These are phyloP conservation scores for Pheosia gnoma DNA, from an alignment of 2,888 invertebrate species.

Conservation along the genomic window DNA sequence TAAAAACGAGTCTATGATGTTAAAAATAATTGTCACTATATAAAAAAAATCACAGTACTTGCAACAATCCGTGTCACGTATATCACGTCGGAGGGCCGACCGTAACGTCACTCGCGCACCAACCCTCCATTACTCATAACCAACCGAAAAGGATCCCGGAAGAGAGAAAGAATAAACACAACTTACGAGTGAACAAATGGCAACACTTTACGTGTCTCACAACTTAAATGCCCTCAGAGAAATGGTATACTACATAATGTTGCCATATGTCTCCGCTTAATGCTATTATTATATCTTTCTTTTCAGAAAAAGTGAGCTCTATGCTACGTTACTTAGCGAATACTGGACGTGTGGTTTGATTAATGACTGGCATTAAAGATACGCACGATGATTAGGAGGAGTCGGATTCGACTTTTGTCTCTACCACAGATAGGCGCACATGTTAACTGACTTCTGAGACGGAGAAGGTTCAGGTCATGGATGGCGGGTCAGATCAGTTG, in stretches of 20 bases:
- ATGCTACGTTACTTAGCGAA: constrained; percentile 49
- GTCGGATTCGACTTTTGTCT: too few relatives aligned
- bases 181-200: constrained; percentile 73
- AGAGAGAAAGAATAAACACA: constrained; percentile 71
- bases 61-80: constrained; percentile 62
- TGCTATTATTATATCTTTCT: constrained; percentile 62
- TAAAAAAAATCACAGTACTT: constrained; percentile 50
- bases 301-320: constrained; percentile 48
- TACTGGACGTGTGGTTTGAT: constrained; percentile 28
- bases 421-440: too few relatives aligned
- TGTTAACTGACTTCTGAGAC: too few relatives aligned
- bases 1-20: not conserved
- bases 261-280: constrained; percentile 68
- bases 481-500: too few relatives aligned
- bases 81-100: constrained; percentile 55
- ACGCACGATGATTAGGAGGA: constrained; percentile 11
- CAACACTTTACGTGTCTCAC: constrained; percentile 76
- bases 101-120: constrained; percentile 58
- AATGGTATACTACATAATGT: constrained; percentile 73
- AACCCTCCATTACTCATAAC: constrained; percentile 72
- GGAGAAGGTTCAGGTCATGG: too few relatives aligned
- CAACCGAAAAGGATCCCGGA: constrained; percentile 60
- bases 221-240: constrained; percentile 71
- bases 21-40: constrained; percentile 20
- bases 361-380: not conserved